phyloP scores from a whole-genome alignment of 2,797 vertebrate genomes.

The Brachyalestes nurse region DNA sequence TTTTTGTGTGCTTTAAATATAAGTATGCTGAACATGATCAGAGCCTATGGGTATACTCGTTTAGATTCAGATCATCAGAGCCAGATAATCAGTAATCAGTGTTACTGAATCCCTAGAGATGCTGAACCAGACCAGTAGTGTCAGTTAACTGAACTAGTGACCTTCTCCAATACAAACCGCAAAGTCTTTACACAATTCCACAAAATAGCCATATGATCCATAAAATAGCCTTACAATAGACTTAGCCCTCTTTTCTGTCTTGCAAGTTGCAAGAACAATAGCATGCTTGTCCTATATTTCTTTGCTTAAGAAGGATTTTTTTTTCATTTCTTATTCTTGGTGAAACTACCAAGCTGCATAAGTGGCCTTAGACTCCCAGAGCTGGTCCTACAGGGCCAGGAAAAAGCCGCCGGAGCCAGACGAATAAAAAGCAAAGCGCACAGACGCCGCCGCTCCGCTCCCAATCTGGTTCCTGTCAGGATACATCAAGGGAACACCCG shows the following conservation, averaged over 20 bases:
- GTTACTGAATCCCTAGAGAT: neutral
- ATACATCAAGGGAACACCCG: slow-evolving; percentile 88
- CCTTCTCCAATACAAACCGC: slow-evolving; percentile 73
- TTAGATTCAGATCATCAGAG: neutral
- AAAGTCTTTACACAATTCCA: slow-evolving; percentile 77
- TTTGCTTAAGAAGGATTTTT: slow-evolving; percentile 72
- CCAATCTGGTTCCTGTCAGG: slow-evolving; percentile 86
- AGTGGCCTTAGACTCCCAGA: slow-evolving; percentile 76
- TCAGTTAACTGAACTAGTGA: slow-evolving; percentile 63
- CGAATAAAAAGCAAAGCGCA: slow-evolving; percentile 80
- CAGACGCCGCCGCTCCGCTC: slow-evolving; percentile 74
- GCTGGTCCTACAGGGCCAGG: slow-evolving; percentile 78
- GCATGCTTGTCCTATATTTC: slow-evolving; percentile 73
- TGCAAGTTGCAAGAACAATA: slow-evolving; percentile 74
- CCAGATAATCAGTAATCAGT: neutral
- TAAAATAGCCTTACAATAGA: slow-evolving; percentile 60
- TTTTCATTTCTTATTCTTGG: slow-evolving; percentile 82
- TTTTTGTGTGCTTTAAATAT: neutral
- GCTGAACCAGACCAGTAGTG: neutral
- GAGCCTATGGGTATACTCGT: neutral
- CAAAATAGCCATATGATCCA: slow-evolving; percentile 68
- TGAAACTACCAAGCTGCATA: slow-evolving; percentile 76
- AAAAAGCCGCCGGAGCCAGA: slow-evolving; percentile 83
- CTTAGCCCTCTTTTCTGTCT: slow-evolving; percentile 68
- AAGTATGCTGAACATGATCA: neutral